Evolutionary conservation across 2,888 invertebrate genomes (phyloP).

Genomic region (Eumacrocentrus americanus): DNA sequence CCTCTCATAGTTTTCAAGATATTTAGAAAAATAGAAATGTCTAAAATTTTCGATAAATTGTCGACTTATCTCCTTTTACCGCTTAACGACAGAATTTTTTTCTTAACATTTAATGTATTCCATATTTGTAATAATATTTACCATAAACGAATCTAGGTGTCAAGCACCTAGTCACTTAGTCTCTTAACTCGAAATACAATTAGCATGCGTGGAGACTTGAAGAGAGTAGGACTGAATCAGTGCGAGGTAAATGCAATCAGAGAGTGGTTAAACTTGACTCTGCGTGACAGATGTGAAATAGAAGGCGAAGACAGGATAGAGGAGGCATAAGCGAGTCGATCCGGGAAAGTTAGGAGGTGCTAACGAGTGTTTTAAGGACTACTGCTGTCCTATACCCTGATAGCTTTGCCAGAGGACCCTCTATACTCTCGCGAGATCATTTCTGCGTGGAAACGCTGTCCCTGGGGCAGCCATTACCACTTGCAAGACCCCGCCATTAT

Average conservation of each 20-base stretch:
- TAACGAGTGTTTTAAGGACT: conserved; percentile 50
- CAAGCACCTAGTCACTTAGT: conserved; percentile 45
- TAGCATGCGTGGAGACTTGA: conserved; percentile 21
- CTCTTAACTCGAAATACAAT: conserved; percentile 41
- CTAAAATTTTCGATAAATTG: background rate
- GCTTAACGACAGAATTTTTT: background rate
- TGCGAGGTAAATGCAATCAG: background rate
- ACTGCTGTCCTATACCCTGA: background rate
- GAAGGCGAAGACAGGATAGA: conserved; percentile 6
- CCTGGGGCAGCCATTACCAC: conserved; percentile 50
- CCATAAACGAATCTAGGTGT: conserved; percentile 23
- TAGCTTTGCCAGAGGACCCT: conserved; percentile 13
- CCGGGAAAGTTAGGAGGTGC: conserved; percentile 48
- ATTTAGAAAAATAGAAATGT: background rate
- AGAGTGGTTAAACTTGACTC: background rate
- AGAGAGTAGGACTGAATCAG: background rate
- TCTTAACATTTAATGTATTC: background rate
- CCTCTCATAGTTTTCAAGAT: too few species aligned
- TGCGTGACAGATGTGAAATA: too few species aligned
- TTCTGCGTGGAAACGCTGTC: conserved; percentile 36
- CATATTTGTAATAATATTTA: conserved; percentile 20
- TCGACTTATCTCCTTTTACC: background rate
- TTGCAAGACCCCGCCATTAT: conserved; percentile 48
- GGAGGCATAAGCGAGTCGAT: conserved; percentile 31
- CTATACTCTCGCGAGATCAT: conserved; percentile 22